Evolutionary conservation across 2,113 vertebrate genomes (phyloP), one percentile per base, ranked within the genome.

Genomic region (Pardalotus punctatus): DNA sequence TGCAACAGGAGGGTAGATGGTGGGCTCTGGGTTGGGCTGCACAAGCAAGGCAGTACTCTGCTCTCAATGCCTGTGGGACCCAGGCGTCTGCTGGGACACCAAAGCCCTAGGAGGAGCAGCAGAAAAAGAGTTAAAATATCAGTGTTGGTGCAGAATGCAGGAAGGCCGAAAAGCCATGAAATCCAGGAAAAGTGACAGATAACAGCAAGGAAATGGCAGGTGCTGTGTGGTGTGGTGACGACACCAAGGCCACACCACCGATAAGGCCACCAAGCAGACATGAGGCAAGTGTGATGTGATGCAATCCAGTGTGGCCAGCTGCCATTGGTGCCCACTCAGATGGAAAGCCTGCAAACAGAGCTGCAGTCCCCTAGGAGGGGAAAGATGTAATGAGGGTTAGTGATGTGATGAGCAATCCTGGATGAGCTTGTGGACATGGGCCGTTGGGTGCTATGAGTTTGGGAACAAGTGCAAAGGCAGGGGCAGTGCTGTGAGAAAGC

Each of bases 381-480:
- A 54, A 16, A 64, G 25, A 21, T 4, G 2, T 19, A 10, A 27
- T 12, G 43, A 51, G 15, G n/a, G 45, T 7, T 38, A 28, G 6
- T 0, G 1, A 24, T 35, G 14, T 0, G 0, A 38, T 0, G 3
- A 51, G 17, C 1, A 11, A 3, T 20, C 25, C 15, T 0, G 0
- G 48, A 28, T 1, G 4, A 47, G 35, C 2, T 2, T 1, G 0
- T 4, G 22, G 80, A 72, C 35, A 15, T 0, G 2, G 27, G 31
- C 1, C 1, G 4, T 15, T 3, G 45, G 9, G 27, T 38, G 42
- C 15, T 2, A 0, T 10, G 11, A 23, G 9, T 1, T 3, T 61
- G 66, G 22, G 22, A 48, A 45, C 15, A 50, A 79, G 38, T 1
- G 0, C 23, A 71, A 54, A 47, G 31, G 3, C 47, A 70, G 45